Evolutionary conservation across 23 tunicate species (phyloP).

Genomic region (Styela plicata): DNA sequence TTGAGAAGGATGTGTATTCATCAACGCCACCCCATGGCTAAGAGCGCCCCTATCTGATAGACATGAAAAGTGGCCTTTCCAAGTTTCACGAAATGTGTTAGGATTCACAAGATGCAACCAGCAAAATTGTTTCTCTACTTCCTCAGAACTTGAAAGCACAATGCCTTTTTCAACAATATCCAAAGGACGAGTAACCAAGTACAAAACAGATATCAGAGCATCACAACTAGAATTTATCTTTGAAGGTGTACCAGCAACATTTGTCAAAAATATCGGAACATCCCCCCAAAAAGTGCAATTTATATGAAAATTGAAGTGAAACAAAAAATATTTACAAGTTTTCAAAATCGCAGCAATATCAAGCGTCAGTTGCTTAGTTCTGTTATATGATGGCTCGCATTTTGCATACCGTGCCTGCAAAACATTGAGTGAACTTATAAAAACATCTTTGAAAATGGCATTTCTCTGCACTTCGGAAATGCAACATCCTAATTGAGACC

Average conservation of each 20-base stretch:
- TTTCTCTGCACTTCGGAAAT: neutral
- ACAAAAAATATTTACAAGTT: conserved; percentile 3
- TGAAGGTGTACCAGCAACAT: neutral
- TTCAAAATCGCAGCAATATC: conserved; percentile 42
- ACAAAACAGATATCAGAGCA: neutral
- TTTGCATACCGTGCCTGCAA: conserved; percentile 43
- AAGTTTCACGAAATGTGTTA: neutral
- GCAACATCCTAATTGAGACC: neutral
- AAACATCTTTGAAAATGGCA: conserved; percentile 35
- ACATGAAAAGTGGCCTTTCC: neutral
- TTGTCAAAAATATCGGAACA: neutral
- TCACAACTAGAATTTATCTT: neutral
- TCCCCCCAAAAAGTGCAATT: neutral
- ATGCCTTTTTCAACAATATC: neutral
- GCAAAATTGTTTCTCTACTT: neutral
- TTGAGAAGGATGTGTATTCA: conserved; percentile 2
- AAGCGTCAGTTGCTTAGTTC: conserved; percentile 35
- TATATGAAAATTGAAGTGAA: neutral
- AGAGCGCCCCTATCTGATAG: neutral
- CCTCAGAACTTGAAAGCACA: neutral
- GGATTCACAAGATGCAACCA: neutral
- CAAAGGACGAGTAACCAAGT: neutral
- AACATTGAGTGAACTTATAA: conserved; percentile 37
- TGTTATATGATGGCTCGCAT: conserved; percentile 52
- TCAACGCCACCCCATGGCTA: neutral